These are phyloP conservation scores for Dryobotodes eremita DNA, from an alignment of 2,888 invertebrate species.

Conservation along the genomic window DNA sequence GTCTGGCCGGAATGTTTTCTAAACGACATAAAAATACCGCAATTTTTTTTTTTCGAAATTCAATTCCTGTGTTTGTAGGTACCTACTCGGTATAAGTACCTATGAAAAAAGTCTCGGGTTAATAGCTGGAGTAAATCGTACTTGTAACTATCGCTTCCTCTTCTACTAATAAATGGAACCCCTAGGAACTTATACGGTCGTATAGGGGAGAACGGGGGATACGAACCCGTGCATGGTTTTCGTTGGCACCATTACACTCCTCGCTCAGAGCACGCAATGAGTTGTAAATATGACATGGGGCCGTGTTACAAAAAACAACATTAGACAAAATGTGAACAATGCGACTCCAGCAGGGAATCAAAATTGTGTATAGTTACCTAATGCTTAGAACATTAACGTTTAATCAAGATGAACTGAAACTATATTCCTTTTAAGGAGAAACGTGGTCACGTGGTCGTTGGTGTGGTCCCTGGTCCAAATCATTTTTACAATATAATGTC, in stretches of 20 bases:
- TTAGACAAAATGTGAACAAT: neutral
- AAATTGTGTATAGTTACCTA: no score
- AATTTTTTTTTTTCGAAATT: neutral
- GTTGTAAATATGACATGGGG: neutral
- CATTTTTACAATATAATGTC: no score
- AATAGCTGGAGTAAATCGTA: neutral
- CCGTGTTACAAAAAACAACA: neutral
- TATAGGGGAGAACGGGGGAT: constrained; percentile 20
- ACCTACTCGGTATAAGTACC: neutral
- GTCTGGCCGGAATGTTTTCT: fast-evolving
- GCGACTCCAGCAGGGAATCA: neutral
- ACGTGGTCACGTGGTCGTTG: no score
- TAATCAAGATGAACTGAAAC: no score
- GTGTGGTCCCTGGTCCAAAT: no score
- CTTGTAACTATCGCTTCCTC: neutral
- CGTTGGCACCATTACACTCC: constrained; percentile 35
- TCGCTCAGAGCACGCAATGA: constrained; percentile 23
- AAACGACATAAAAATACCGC: neutral
- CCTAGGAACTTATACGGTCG: constrained; percentile 16
- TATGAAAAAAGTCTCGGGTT: neutral
- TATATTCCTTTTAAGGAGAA: no score
- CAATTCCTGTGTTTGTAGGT: neutral
- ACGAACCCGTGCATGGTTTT: constrained; percentile 35
- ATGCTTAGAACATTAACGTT: no score
- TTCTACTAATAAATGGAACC: constrained; percentile 1